phyloP scores from a whole-genome alignment of 2,797 vertebrate genomes.

The Cuculus canorus region DNA sequence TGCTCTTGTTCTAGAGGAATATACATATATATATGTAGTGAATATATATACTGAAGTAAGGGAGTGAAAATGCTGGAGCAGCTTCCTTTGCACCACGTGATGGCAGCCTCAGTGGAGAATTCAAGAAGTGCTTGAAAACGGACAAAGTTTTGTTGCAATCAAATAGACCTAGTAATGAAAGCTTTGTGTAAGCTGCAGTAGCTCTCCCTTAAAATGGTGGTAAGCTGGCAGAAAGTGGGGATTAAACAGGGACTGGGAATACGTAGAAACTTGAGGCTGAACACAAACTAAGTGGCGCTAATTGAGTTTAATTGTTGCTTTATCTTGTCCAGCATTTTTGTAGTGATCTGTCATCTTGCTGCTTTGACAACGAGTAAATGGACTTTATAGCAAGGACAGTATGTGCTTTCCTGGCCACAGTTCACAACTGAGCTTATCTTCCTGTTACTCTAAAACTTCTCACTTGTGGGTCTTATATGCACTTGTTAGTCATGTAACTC shows the following conservation, averaged over 20 bases:
- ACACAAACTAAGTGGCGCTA: not conserved
- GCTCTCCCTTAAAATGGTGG: not conserved
- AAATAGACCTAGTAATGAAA: not conserved
- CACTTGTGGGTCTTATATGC: not conserved
- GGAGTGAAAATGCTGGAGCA: conserved; percentile 17
- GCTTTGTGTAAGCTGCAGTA: not conserved
- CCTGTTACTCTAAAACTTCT: not conserved
- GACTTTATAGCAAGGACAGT: not conserved
- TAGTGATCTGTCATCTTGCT: not conserved
- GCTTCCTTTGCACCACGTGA: not conserved
- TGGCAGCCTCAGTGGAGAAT: not conserved
- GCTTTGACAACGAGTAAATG: not conserved
- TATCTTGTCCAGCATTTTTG: not conserved
- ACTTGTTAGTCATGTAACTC: not conserved
- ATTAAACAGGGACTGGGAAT: not conserved
- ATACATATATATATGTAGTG: no score
- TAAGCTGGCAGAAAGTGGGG: not conserved
- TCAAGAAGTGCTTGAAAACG: not conserved
- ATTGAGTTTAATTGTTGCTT: not conserved
- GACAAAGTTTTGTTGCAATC: not conserved
- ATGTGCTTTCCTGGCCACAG: not conserved
- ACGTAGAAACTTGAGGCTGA: not conserved
- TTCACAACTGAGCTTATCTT: not conserved
- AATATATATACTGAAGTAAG: not conserved
- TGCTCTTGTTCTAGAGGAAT: not conserved